Base-by-base conservation (phyloP, 2,797 vertebrate species). In the Sebastolobus alascanus region DNA sequence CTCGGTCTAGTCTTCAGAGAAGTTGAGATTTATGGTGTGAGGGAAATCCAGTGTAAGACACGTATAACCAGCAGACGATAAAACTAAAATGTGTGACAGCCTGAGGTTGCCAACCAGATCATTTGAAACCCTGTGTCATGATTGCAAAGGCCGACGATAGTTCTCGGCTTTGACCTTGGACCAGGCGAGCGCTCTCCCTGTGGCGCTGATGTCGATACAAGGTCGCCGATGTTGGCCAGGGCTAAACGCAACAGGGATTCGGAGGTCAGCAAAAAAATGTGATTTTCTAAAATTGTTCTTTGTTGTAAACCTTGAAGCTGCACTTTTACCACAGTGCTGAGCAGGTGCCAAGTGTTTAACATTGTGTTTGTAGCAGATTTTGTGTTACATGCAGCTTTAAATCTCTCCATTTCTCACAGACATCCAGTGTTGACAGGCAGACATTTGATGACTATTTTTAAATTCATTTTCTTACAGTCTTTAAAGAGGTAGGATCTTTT, bases 111-210 rank as follows among this genome's bases (percentile, higher is more conserved):
- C 68, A 10, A 59, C 63, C 63, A 63, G 79, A 84, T 88, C 75
- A 85, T 77, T 73, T 83, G 52, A 87, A 89, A 78, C 40, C 40
- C 33, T 20, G 65, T 40, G 82, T 85, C 74, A 59, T 25, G 43
- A 79, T 86, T 78, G 61, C 73, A 83, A 68, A 82, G 68, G 75
- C 77, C 13, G 25, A 70, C 68, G 68, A 46, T 64, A 73, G 80
- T 90, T 90, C 70, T 83, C 43, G 0, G 43, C 79, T 86, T 65
- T 90, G 90, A 90, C 90, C 88, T 92, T 86, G 83, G 84, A 87
- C 56, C 80, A 63, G 83, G 27, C 13, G 20, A 85, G 73, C 12
- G 66, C 68, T 70, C 63, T 91, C 88, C 87, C 84, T 40, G 87
- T 68, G 86, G 85, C 29, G 63, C 83, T 65, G 75, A 77, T 83